Evolutionary conservation across 2,888 invertebrate genomes (phyloP).

Genomic region (Orthonevra nobilis): DNA sequence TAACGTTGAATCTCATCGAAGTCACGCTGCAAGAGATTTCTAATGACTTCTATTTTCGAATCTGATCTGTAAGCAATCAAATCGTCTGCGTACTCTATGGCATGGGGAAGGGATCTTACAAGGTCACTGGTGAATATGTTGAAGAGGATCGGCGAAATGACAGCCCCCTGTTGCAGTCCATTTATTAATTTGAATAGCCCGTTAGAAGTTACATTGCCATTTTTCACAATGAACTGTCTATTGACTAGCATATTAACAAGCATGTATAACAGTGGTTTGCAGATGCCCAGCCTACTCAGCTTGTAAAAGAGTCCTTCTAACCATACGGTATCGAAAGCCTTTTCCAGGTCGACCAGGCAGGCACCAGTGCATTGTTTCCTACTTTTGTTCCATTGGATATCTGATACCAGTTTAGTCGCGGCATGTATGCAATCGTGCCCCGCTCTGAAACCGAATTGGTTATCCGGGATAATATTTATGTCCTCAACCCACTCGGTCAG

Average conservation of each 20-base stretch:
- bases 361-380: not conserved
- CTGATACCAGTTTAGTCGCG: not conserved
- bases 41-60: not conserved
- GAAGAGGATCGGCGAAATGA: not conserved
- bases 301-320: no score
- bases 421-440: not conserved
- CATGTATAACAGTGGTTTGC: no score
- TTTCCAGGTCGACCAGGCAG: no score
- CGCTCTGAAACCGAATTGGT: not conserved
- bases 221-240: no score
- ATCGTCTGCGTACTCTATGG: not conserved
- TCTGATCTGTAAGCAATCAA: not conserved
- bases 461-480: not conserved
- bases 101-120: not conserved
- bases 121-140: not conserved
- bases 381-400: not conserved
- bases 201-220: no score
- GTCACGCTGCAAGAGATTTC: not conserved
- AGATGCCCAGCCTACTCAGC: no score
- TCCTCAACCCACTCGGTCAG: no score
- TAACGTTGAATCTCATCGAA: not conserved
- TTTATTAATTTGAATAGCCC: no score
- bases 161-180: not conserved
- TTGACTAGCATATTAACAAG: no score
- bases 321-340: no score